A percentile compares a stretch with the other conserved stretches of the same genome.
These are phyloP conservation scores for Microctenopoma stevenorrisi DNA, from an alignment of 2,797 vertebrate species.

Conservation along the genomic window DNA sequence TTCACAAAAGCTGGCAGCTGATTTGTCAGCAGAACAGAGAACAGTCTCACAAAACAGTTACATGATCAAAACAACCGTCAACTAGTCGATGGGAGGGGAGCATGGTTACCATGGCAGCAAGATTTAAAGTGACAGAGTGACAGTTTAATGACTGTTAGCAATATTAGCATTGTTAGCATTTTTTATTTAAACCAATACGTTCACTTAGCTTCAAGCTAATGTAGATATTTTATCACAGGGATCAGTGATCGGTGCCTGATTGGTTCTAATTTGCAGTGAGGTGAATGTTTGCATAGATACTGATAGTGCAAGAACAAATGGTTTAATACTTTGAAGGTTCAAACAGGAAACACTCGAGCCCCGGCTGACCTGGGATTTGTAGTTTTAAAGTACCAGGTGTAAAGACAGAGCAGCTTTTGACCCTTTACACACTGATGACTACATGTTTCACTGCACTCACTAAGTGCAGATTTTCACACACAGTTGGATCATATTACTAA, in stretches of 20 bases:
- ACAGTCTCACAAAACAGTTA: slow-evolving; percentile 47
- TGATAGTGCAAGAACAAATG: slow-evolving; percentile 37
- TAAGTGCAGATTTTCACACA: too few species aligned
- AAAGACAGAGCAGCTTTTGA: too few species aligned
- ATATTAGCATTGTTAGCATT: slow-evolving; percentile 47
- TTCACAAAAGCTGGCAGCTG: slow-evolving; percentile 47
- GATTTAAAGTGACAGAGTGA: slow-evolving; percentile 73
- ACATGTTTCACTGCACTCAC: too few species aligned
- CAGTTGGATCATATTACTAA: too few species aligned
- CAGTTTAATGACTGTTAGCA: slow-evolving; percentile 53
- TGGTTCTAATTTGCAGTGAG: neutral
- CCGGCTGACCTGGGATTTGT: neutral
- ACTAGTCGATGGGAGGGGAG: slow-evolving; percentile 36
- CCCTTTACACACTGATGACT: too few species aligned
- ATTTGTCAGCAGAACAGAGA: slow-evolving; percentile 47
- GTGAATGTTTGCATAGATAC: slow-evolving; percentile 64
- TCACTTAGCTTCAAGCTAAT: slow-evolving; percentile 51
- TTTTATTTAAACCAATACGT: slow-evolving; percentile 42
- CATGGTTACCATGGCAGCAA: slow-evolving; percentile 36
- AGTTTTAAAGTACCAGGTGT: neutral
- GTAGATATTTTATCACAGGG: neutral
- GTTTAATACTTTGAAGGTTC: neutral
- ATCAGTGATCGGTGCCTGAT: neutral
- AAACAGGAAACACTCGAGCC: neutral
- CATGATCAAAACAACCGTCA: slow-evolving; percentile 51